Evolutionary conservation across 2,888 invertebrate species (phyloP).

Genomic region (Polymixis lichenea): DNA sequence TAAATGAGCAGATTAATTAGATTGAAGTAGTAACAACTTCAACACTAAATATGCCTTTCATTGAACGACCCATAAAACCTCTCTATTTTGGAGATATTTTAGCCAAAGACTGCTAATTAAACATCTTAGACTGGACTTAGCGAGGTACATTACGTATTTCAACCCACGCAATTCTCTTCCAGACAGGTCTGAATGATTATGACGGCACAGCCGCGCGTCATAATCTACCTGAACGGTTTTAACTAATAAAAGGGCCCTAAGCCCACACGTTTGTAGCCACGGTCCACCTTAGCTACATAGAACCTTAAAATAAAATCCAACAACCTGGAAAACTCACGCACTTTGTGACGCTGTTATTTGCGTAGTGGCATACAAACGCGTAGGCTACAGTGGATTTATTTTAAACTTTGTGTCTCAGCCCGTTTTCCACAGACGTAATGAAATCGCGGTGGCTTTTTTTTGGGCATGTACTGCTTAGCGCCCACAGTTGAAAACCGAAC

Average conservation of each 20-base stretch:
- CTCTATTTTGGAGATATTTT: not conserved
- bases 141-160: not conserved
- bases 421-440: too few relatives aligned
- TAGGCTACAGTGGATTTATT: not conserved
- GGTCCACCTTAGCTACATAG: not conserved
- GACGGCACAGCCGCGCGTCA: conserved; percentile 13
- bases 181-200: conserved; percentile 6
- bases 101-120: not conserved
- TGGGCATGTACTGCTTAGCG: too few relatives aligned
- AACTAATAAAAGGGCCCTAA: not conserved
- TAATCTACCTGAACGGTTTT: not conserved
- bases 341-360: not conserved
- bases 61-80: too few relatives aligned
- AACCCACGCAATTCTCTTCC: not conserved
- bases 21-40: too few relatives aligned
- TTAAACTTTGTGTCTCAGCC: not conserved
- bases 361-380: not conserved
- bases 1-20: too few relatives aligned
- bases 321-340: not conserved
- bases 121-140: not conserved
- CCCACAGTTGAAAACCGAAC: too few relatives aligned
- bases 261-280: not conserved
- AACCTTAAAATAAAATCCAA: not conserved
- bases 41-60: too few relatives aligned
- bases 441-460: too few relatives aligned